These are phyloP conservation scores for Eudyptes chrysolophus DNA, from an alignment of 2,113 vertebrate species.

Conservation along the genomic window DNA sequence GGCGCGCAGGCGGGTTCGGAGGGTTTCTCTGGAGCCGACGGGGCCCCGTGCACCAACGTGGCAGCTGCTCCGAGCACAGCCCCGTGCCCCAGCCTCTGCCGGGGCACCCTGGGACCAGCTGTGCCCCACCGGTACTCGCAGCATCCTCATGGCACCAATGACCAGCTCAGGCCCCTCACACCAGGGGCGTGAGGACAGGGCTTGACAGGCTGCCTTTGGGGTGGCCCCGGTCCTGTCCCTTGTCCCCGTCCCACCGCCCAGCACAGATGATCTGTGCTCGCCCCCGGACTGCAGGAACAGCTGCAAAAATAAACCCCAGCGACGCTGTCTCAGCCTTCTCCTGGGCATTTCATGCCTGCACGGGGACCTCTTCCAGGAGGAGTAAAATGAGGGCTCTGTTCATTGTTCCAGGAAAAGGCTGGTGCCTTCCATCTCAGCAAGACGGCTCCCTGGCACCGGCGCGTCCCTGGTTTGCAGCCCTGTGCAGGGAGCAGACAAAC, in stretches of 20 bases:
- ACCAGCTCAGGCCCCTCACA: rapidly evolving
- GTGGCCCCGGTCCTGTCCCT: not conserved
- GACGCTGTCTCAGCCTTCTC: not conserved
- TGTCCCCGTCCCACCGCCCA: rapidly evolving
- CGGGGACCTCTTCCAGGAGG: not conserved
- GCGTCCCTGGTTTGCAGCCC: not conserved
- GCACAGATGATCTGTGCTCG: rapidly evolving
- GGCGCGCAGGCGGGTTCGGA: rapidly evolving
- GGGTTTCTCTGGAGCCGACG: not conserved
- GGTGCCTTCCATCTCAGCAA: not conserved
- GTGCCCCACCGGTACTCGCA: rapidly evolving
- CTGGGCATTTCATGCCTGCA: not conserved
- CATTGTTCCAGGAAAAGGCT: not conserved
- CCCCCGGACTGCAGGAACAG: not conserved
- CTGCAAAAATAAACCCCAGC: not conserved
- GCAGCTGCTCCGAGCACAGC: rapidly evolving
- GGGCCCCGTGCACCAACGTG: rapidly evolving
- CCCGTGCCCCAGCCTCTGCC: not conserved
- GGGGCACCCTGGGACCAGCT: rapidly evolving
- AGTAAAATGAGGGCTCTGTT: constrained; percentile 33
- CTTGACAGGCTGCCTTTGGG: not conserved
- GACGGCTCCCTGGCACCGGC: not conserved
- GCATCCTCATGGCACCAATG: rapidly evolving
- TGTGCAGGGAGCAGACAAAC: not conserved
- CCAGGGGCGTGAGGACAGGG: rapidly evolving